Conservation (phyloP, 1,140 invertebrate species). For the Caenorhabditis tropicalis region DNA sequence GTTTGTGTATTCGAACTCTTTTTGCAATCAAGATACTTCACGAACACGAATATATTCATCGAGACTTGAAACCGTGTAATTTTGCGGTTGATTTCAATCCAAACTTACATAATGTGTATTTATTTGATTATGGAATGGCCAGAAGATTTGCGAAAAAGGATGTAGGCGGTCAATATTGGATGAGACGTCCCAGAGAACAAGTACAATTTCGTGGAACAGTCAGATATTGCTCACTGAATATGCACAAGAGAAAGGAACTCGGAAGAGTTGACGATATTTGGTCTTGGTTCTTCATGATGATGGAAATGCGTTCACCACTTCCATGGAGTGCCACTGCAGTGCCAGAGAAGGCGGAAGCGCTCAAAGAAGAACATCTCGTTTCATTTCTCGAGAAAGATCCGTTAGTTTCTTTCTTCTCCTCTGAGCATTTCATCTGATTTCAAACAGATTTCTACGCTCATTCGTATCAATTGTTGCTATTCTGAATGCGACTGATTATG, state of each 20-base stretch:
- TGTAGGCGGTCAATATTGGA: neutral
- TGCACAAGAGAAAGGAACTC: conserved; percentile 87
- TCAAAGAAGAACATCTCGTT: neutral
- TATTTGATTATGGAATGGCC: conserved; percentile 49
- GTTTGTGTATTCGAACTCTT: conserved; percentile 23
- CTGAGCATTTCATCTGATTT: no score
- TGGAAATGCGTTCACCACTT: conserved; percentile 15
- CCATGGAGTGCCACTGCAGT: neutral
- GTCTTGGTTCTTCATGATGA: conserved; percentile 71
- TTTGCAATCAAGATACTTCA: neutral
- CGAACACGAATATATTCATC: conserved; percentile 43
- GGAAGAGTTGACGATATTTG: conserved; percentile 86
- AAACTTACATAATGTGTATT: conserved; percentile 32
- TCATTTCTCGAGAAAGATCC: neutral
- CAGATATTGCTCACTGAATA: conserved; percentile 96
- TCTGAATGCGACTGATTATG: neutral
- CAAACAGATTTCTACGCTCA: neutral
- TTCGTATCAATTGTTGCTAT: neutral
- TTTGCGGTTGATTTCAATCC: conserved; percentile 32
- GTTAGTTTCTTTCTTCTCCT: no score
- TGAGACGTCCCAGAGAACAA: neutral
- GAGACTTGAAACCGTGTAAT: conserved; percentile 55
- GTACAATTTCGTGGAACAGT: conserved; percentile 83
- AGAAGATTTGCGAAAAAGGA: conserved; percentile 5
- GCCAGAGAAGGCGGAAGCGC: neutral